Evolutionary conservation across 1,140 invertebrate genomes (phyloP).

Genomic region (Lerema accius): DNA sequence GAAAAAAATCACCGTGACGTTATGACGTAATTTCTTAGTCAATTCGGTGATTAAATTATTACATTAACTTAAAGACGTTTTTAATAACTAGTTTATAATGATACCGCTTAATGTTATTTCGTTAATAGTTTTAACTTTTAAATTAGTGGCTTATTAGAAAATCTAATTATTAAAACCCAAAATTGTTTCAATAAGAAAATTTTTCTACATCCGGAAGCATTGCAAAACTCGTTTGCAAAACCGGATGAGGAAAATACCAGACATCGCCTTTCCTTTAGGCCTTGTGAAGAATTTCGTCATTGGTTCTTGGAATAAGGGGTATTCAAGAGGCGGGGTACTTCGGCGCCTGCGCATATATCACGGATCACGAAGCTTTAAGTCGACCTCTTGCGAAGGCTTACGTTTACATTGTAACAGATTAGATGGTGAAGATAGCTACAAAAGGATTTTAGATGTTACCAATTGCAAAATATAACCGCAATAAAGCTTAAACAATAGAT

Average conservation of each 20-base stretch:
- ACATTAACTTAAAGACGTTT: too few species aligned
- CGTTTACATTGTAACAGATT: conserved; percentile 19
- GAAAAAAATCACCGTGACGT: too few species aligned
- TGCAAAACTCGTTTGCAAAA: background rate
- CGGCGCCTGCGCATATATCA: conserved; percentile 22
- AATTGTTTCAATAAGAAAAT: too few species aligned
- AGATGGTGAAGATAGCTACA: conserved; percentile 22
- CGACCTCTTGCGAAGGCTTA: conserved; percentile 22
- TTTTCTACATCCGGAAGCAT: background rate
- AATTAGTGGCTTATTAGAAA: too few species aligned
- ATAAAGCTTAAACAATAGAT: background rate
- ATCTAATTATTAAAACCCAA: too few species aligned
- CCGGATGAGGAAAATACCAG: conserved; percentile 27
- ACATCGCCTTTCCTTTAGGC: conserved; percentile 32
- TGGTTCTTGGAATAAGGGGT: conserved; percentile 51
- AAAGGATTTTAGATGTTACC: conserved; percentile 18
- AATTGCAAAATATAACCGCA: conserved; percentile 5
- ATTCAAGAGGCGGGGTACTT: conserved; percentile 54
- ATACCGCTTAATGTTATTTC: too few species aligned
- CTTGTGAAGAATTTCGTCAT: conserved; percentile 39
- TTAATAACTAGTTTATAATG: too few species aligned
- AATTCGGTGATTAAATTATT: too few species aligned
- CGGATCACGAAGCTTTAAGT: background rate
- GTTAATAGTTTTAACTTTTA: too few species aligned
- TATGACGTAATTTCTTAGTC: too few species aligned